Evolutionary conservation across 2,113 vertebrate genomes (phyloP).

Genomic region (Menidia beryllina): DNA sequence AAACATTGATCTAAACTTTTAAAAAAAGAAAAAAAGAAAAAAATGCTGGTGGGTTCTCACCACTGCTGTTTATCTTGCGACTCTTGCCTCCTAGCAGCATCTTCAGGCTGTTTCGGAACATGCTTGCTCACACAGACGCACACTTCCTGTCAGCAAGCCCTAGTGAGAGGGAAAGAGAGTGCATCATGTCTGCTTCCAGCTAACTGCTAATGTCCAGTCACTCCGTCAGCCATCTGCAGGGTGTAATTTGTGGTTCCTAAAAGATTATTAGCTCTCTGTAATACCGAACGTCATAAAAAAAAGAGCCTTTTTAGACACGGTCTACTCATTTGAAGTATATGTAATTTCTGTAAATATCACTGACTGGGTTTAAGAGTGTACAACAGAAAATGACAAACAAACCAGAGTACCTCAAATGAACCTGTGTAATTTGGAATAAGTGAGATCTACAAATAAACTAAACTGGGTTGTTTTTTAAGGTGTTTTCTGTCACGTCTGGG

Average conservation of each 20-base stretch:
- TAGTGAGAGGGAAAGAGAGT: background rate
- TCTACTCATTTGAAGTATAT: no score
- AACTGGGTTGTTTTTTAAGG: background rate
- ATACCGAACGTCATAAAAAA: no score
- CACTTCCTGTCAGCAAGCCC: slow-evolving; percentile 14
- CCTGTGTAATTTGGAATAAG: background rate
- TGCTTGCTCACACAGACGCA: slow-evolving; percentile 71
- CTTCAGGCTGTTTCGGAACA: slow-evolving; percentile 99
- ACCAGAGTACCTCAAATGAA: slow-evolving; percentile 3
- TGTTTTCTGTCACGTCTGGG: no score
- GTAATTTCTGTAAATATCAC: slow-evolving; percentile 1
- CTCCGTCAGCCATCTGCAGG: background rate
- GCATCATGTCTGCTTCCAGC: slow-evolving; percentile 3
- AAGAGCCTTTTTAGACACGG: no score
- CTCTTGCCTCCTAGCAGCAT: slow-evolving; percentile 96
- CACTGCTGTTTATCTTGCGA: slow-evolving; percentile 92
- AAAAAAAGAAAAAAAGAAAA: no score
- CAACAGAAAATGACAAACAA: background rate
- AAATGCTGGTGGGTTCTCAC: slow-evolving; percentile 77
- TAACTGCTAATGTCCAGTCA: background rate
- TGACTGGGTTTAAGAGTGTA: background rate
- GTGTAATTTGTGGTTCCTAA: background rate
- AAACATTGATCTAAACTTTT: no score
- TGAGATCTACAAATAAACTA: background rate
- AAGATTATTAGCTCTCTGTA: background rate